These are phyloP conservation scores for Aldabrachelys gigantea DNA, from an alignment of 2,113 vertebrate species.

Conservation along the genomic window DNA sequence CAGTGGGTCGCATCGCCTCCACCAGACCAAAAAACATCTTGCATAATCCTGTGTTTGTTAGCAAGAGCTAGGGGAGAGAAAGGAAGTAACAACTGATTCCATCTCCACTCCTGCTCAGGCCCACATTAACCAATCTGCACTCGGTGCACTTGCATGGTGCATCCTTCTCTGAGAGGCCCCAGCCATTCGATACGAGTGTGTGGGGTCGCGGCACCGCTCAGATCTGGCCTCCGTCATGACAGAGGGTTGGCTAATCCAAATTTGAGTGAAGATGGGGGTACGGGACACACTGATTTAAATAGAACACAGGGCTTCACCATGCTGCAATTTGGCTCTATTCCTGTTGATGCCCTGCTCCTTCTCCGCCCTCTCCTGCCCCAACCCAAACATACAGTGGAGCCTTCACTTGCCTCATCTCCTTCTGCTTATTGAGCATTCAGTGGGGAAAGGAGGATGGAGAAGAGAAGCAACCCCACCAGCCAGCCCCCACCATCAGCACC, in stretches of 20 bases:
- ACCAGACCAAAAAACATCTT: background rate
- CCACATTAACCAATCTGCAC: background rate
- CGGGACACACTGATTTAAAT: background rate
- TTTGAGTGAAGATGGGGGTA: background rate
- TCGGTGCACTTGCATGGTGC: background rate
- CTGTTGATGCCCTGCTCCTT: background rate
- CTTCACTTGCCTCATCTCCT: background rate
- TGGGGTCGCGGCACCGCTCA: background rate
- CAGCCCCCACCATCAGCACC: background rate
- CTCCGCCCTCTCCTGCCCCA: background rate
- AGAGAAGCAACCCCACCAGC: background rate
- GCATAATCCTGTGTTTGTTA: rapidly evolving
- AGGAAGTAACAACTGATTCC: background rate
- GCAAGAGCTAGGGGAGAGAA: background rate
- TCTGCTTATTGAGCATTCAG: background rate
- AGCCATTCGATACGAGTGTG: background rate
- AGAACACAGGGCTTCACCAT: background rate
- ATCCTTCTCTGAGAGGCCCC: background rate
- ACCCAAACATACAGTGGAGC: background rate
- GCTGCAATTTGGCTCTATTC: background rate
- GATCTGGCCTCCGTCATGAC: background rate
- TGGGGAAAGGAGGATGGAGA: background rate
- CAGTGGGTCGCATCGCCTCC: background rate
- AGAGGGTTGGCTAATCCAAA: background rate
- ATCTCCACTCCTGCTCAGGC: background rate